Evolutionary conservation across 2,888 invertebrate species (phyloP).

Genomic region (Cheilosia urbana): DNA sequence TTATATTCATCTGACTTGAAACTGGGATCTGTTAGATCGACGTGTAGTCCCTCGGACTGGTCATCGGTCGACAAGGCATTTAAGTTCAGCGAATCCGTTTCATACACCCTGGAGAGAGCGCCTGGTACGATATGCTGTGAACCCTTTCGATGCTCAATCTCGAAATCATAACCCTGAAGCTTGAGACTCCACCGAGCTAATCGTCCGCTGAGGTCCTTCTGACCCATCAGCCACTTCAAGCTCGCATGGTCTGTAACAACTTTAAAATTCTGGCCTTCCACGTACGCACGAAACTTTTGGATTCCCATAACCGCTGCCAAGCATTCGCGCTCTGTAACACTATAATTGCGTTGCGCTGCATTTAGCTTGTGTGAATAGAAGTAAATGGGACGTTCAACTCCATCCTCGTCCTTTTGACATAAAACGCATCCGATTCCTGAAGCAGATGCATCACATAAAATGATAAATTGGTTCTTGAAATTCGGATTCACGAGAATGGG

Average conservation of each 20-base stretch:
- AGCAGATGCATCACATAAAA: not conserved
- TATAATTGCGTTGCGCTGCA: slow-evolving; percentile 20
- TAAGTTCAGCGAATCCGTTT: not conserved
- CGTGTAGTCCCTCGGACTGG: not conserved
- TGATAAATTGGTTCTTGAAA: not conserved
- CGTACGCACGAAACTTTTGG: slow-evolving; percentile 1
- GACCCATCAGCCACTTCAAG: slow-evolving; percentile 11
- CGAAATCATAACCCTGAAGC: slow-evolving; percentile 13
- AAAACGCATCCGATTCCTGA: slow-evolving; percentile 20
- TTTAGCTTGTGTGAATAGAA: slow-evolving; percentile 23
- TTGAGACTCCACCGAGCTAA: slow-evolving; percentile 25
- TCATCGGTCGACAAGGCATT: not conserved
- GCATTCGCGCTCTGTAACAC: slow-evolving; percentile 28
- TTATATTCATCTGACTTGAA: not conserved
- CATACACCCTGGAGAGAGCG: not conserved
- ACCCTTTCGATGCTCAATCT: slow-evolving; percentile 14
- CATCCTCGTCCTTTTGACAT: not conserved
- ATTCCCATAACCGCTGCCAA: slow-evolving; percentile 8
- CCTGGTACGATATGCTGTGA: slow-evolving; percentile 1
- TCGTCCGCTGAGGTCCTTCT: slow-evolving; percentile 18
- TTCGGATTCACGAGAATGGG: not conserved
- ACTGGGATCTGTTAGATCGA: not conserved
- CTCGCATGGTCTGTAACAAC: slow-evolving; percentile 15
- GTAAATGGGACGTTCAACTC: slow-evolving; percentile 2
- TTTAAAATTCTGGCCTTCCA: slow-evolving; percentile 4